Percentiles rank a stretch among this genome's conserved stretches.
Conservation (phyloP, 2,113 vertebrate genomes). For the Cryptomyrus ogoouensis region DNA sequence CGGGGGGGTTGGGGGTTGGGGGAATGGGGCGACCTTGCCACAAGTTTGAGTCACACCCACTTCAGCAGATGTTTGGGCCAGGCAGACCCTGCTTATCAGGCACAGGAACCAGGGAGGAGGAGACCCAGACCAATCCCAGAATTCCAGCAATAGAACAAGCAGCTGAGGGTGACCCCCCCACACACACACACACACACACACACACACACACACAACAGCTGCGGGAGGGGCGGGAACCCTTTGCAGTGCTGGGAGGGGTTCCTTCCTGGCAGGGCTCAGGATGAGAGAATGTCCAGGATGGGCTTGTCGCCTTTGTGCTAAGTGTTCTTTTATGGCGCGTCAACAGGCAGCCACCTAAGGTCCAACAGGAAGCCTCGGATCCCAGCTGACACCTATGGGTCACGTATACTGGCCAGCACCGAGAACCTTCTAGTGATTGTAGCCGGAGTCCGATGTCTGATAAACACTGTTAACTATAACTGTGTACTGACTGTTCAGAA, state of each 20-base stretch:
- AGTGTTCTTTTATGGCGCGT: not conserved
- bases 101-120: slow-evolving; percentile 48
- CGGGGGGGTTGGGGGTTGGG: slow-evolving; percentile 46
- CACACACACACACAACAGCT: not conserved
- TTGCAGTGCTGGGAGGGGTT: slow-evolving; percentile 27
- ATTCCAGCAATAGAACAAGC: slow-evolving; percentile 37
- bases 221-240: not conserved
- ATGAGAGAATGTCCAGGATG: not conserved
- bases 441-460: not conserved
- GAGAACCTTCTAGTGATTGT: not conserved
- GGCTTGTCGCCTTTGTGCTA: slow-evolving; percentile 4
- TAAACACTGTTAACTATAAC: not conserved
- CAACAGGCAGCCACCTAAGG: not conserved
- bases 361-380: slow-evolving; percentile 36
- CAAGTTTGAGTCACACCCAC: slow-evolving; percentile 47
- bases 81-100: slow-evolving; percentile 59
- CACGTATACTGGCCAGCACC: not conserved
- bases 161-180: slow-evolving; percentile 34
- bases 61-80: slow-evolving; percentile 57
- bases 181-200: too few relatives aligned
- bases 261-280: slow-evolving; percentile 17
- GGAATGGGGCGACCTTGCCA: slow-evolving; percentile 55
- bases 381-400: slow-evolving; percentile 38
- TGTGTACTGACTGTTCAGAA: not conserved
- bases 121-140: slow-evolving; percentile 44